Conservation (phyloP, 2,888 invertebrate genomes). For the Aethes cnicana region DNA sequence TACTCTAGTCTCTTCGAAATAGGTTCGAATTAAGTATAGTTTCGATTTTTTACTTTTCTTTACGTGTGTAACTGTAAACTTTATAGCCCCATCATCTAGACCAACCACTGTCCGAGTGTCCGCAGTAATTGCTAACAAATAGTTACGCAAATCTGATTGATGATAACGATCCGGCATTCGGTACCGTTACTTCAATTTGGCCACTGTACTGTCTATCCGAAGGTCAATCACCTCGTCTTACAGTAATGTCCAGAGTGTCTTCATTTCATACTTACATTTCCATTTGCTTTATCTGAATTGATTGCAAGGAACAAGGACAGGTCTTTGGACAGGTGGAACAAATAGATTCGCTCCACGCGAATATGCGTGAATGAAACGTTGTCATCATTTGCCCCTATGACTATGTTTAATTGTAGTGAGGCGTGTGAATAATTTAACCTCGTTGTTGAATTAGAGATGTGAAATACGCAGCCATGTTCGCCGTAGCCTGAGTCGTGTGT, state of each 20-base stretch:
- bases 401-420: slow-evolving; percentile 23
- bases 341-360: slow-evolving; percentile 28
- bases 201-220: slow-evolving; percentile 64
- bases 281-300: slow-evolving; percentile 21
- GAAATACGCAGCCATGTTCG: slow-evolving; percentile 16
- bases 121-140: slow-evolving; percentile 73
- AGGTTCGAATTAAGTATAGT: slow-evolving; percentile 28
- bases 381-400: slow-evolving; percentile 24
- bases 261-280: slow-evolving; percentile 36
- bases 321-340: slow-evolving; percentile 25
- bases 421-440: slow-evolving; percentile 28
- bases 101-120: slow-evolving; percentile 51
- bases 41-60: slow-evolving; percentile 30
- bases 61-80: slow-evolving; percentile 56
- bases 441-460: slow-evolving; percentile 23
- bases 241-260: slow-evolving; percentile 46
- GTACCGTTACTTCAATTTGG: slow-evolving; percentile 78
- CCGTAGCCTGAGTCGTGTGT: slow-evolving; percentile 32
- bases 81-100: slow-evolving; percentile 56
- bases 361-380: slow-evolving; percentile 23
- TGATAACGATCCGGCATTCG: slow-evolving; percentile 67
- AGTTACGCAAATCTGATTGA: slow-evolving; percentile 81
- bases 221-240: slow-evolving; percentile 63
- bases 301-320: slow-evolving; percentile 23
- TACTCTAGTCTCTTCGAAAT: slow-evolving; percentile 33